Evolutionary conservation across 2,797 vertebrate species (phyloP).

Genomic region (Passerculus sandwichensis): DNA sequence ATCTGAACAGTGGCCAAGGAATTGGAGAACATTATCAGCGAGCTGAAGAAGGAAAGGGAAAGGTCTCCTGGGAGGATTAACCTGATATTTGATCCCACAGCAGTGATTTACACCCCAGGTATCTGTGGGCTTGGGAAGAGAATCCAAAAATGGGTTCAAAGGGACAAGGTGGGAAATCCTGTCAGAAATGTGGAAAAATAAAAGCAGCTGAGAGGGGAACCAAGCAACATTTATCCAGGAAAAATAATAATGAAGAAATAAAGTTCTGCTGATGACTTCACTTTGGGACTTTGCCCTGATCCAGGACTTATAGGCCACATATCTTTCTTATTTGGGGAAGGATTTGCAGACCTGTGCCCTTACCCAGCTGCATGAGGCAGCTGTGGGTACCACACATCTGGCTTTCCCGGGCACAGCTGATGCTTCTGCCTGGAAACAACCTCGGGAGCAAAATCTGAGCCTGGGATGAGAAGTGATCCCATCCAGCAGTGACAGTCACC

Average conservation of each 20-base stretch:
- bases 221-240: background rate
- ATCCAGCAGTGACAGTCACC: fast-evolving
- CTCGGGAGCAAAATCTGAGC: background rate
- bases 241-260: background rate
- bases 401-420: background rate
- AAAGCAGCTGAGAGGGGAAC: background rate
- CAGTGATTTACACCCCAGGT: background rate
- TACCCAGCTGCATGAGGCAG: background rate
- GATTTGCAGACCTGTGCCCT: background rate
- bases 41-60: background rate
- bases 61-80: background rate
- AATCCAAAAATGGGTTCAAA: background rate
- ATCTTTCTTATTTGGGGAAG: background rate
- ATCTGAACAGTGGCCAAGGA: background rate
- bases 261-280: background rate
- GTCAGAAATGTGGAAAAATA: background rate
- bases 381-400: background rate
- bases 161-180: background rate
- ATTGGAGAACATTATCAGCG: background rate
- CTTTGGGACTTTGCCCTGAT: background rate
- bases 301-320: background rate
- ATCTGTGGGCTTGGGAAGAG: background rate
- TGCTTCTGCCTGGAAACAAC: background rate
- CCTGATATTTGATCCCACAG: background rate
- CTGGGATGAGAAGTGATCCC: background rate